Evolutionary conservation across 2,113 vertebrate species (phyloP).

Genomic region (Triplophysa rosa): DNA sequence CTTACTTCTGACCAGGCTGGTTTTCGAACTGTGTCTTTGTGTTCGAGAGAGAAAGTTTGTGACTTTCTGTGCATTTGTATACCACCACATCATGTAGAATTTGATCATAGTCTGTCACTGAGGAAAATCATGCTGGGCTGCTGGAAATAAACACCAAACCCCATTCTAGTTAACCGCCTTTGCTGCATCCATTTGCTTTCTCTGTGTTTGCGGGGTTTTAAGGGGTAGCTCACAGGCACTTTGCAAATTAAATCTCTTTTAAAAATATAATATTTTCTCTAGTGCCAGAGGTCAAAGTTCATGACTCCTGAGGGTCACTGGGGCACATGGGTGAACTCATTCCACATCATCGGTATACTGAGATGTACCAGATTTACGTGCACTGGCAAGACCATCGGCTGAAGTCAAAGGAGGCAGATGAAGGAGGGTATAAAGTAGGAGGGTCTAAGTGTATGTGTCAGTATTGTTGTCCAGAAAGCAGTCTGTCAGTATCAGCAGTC

Average conservation of each 20-base stretch:
- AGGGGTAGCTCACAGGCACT: slow-evolving; percentile 50
- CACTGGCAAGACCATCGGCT: not conserved
- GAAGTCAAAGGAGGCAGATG: not conserved
- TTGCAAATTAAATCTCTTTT: slow-evolving; percentile 41
- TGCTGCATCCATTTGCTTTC: not conserved
- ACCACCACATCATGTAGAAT: slow-evolving; percentile 30
- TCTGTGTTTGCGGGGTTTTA: slow-evolving; percentile 2
- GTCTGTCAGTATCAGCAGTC: slow-evolving; percentile 41
- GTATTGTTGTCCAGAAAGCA: slow-evolving; percentile 19
- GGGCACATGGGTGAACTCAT: slow-evolving; percentile 27
- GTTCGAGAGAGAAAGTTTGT: slow-evolving; percentile 39
- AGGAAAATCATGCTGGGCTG: slow-evolving; percentile 28
- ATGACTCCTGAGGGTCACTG: slow-evolving; percentile 51
- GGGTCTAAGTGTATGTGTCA: slow-evolving; percentile 24
- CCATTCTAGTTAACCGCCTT: not conserved
- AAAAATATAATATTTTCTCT: slow-evolving; percentile 41
- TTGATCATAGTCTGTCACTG: slow-evolving; percentile 24
- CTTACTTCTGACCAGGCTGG: slow-evolving; percentile 56
- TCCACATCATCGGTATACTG: not conserved
- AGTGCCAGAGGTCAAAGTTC: slow-evolving; percentile 47
- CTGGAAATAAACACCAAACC: not conserved
- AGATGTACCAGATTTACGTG: slow-evolving; percentile 1
- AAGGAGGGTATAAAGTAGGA: not conserved
- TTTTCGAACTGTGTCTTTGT: slow-evolving; percentile 42
- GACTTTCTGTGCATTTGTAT: slow-evolving; percentile 53